Evolutionary conservation across 2,113 vertebrate species (phyloP).

Genomic region (Lipophrys pholis): DNA sequence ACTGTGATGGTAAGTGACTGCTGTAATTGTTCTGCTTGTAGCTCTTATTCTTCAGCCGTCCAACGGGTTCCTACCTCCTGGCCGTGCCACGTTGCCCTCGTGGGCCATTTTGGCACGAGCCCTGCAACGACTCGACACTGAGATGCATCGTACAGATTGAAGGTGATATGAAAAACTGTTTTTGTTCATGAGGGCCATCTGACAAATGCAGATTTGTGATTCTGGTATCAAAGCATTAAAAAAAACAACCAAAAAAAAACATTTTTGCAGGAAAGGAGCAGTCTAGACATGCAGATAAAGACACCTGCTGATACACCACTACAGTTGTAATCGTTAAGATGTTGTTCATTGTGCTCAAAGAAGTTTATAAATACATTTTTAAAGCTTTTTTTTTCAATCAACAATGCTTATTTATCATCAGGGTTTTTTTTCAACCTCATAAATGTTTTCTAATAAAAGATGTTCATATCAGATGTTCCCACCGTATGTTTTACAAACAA

Average conservation of each 20-base stretch:
- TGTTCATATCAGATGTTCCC: not conserved
- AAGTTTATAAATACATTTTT: too few relatives aligned
- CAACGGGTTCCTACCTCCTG: slow-evolving; percentile 72
- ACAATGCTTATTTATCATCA: not conserved
- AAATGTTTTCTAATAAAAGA: not conserved
- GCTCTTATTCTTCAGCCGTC: slow-evolving; percentile 72
- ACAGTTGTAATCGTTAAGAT: not conserved
- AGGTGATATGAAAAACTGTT: slow-evolving; percentile 29
- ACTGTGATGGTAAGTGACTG: slow-evolving; percentile 82
- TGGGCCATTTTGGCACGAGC: slow-evolving; percentile 61
- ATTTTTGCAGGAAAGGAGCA: too few relatives aligned
- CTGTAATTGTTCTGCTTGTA: slow-evolving; percentile 82
- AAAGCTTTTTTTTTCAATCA: too few relatives aligned
- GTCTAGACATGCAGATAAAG: not conserved
- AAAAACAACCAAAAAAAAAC: too few relatives aligned
- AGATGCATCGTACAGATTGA: slow-evolving; percentile 21
- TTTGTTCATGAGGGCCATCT: not conserved
- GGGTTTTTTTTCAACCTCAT: not conserved
- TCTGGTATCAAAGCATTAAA: too few relatives aligned
- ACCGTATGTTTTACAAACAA: too few relatives aligned
- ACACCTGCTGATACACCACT: not conserved
- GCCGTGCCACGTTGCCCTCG: slow-evolving; percentile 71
- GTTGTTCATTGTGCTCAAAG: not conserved
- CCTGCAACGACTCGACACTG: too few relatives aligned
- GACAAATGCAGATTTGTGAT: not conserved